Evolutionary conservation across 92 coral and sea anemone species (phyloP).

Genomic region (Parazoanthus darwini): DNA sequence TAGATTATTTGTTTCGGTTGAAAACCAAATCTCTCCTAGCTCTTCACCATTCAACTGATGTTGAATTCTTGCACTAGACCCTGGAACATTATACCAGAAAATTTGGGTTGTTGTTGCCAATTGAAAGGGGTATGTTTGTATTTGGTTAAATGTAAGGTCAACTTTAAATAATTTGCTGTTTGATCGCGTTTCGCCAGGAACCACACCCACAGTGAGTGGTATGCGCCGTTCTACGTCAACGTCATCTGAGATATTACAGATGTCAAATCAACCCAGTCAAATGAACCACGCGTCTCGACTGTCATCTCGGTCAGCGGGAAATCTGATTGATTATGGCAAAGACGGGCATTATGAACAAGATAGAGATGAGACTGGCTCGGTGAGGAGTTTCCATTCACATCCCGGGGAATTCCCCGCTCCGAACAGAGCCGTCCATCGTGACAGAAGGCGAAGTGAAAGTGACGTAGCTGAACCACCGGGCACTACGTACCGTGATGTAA

Average conservation of each 20-base stretch:
- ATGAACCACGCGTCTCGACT: slow-evolving; percentile 50
- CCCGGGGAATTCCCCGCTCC: slow-evolving; percentile 42
- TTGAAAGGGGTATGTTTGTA: too few relatives aligned
- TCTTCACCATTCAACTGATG: too few relatives aligned
- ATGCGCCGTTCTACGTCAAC: slow-evolving; percentile 74
- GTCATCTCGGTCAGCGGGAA: slow-evolving; percentile 92
- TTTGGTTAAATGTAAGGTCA: too few relatives aligned
- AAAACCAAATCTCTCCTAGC: too few relatives aligned
- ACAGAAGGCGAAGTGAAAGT: slow-evolving; percentile 80
- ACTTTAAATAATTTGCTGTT: not conserved
- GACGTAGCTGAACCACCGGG: slow-evolving; percentile 68
- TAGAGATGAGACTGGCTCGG: slow-evolving; percentile 53
- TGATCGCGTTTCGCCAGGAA: slow-evolving; percentile 41
- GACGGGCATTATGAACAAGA: slow-evolving; percentile 44
- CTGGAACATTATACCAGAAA: too few relatives aligned
- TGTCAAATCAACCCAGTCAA: slow-evolving; percentile 32
- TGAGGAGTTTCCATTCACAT: slow-evolving; percentile 62
- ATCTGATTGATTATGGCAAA: slow-evolving; percentile 76
- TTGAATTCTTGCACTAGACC: too few relatives aligned
- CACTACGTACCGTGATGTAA: slow-evolving; percentile 66
- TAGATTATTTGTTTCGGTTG: too few relatives aligned
- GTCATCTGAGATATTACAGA: slow-evolving; percentile 54
- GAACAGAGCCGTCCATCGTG: slow-evolving; percentile 45
- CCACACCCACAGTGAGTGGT: slow-evolving; percentile 52
- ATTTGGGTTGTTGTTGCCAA: too few relatives aligned